A percentile compares a stretch with the other conserved stretches of the same genome.
Evolutionary conservation across 2,888 invertebrate genomes (phyloP).

Genomic region (Eupithecia abbreviata): DNA sequence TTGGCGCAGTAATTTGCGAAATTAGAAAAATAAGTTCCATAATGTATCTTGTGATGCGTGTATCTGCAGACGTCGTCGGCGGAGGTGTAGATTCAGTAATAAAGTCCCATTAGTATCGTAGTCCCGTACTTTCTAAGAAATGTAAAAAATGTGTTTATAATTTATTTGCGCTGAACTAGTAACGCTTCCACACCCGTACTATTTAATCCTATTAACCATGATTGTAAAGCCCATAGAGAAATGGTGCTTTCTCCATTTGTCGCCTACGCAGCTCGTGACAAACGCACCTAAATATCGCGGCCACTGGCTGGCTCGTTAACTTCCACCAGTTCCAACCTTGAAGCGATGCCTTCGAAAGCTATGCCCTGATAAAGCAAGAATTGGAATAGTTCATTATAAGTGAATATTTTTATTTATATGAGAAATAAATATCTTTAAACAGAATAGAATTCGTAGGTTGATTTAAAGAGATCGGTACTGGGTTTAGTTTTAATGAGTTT

Average conservation of each 20-base stretch:
- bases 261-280: conserved; percentile 62
- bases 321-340: conserved; percentile 40
- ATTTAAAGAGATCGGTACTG: background rate
- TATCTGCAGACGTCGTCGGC: no score
- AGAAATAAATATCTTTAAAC: no score
- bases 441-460: background rate
- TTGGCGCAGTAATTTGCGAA: no score
- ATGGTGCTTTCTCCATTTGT: conserved; percentile 58
- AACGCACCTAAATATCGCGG: conserved; percentile 56
- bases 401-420: no score
- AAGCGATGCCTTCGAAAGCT: conserved; percentile 42
- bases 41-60: no score
- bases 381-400: no score
- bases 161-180: background rate
- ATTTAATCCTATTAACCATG: conserved; percentile 25
- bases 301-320: conserved; percentile 38
- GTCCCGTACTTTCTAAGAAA: background rate
- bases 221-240: conserved; percentile 51
- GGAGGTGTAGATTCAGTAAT: no score
- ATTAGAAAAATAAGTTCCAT: no score
- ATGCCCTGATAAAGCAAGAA: conserved; percentile 10
- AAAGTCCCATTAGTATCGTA: background rate
- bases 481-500: background rate
- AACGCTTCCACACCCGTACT: conserved; percentile 18
- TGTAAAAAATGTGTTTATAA: background rate